phyloP scores from a whole-genome alignment of 2,888 invertebrate genomes.

The Junonia oenone region DNA sequence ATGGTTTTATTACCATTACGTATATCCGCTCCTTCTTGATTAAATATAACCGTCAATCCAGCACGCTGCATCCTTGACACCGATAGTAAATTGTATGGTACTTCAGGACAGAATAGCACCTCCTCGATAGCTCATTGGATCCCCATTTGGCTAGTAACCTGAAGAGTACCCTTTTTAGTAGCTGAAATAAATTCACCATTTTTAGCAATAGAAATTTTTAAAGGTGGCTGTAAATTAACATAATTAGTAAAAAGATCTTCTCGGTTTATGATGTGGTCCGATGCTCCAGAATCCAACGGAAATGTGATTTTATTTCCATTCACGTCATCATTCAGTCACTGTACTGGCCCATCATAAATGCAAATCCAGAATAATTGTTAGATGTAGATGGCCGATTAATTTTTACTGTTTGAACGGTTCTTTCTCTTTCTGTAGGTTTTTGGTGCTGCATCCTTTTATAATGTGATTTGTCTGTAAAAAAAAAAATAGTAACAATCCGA shows the following conservation, averaged over 20 bases:
- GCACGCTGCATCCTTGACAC: constrained; percentile 22
- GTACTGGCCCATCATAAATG: neutral
- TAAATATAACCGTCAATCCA: constrained; percentile 8
- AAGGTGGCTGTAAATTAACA: too few relatives aligned
- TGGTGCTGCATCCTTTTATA: neutral
- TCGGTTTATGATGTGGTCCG: neutral
- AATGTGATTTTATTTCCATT: neutral
- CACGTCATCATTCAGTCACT: too few relatives aligned
- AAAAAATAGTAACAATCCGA: too few relatives aligned
- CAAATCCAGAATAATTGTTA: neutral
- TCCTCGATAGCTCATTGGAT: neutral
- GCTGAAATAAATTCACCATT: too few relatives aligned
- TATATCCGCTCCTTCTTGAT: neutral
- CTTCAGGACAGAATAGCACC: constrained; percentile 18
- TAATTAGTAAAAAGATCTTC: neutral
- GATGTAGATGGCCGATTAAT: neutral
- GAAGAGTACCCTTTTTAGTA: too few relatives aligned
- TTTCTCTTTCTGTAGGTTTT: neutral
- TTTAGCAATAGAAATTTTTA: too few relatives aligned
- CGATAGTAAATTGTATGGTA: constrained; percentile 19
- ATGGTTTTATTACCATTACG: too few relatives aligned
- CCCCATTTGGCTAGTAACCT: too few relatives aligned
- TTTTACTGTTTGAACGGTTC: neutral
- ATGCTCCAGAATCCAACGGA: neutral
- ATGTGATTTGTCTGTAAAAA: too few relatives aligned